phyloP scores from a whole-genome alignment of 1,140 invertebrate species.

The Diplogasteroides magnus region DNA sequence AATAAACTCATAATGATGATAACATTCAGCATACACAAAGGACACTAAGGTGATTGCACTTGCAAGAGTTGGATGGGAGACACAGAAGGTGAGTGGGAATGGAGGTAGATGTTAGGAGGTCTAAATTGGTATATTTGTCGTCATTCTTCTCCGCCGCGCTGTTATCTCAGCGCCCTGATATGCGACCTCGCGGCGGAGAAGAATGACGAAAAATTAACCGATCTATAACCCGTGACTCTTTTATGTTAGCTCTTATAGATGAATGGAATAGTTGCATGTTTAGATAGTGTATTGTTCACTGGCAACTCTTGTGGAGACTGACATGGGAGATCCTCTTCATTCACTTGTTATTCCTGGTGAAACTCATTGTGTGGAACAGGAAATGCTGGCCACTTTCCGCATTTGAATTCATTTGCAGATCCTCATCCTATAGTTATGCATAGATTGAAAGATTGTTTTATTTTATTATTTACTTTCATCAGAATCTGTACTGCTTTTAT shows the following conservation, averaged over 20 bases:
- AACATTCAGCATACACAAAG: conserved; percentile 32
- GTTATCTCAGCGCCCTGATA: not conserved
- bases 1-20: not conserved
- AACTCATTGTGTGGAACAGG: conserved; percentile 46
- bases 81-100: conserved; percentile 64
- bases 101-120: not conserved
- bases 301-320: conserved; percentile 68
- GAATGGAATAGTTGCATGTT: too few relatives aligned
- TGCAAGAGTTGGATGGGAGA: conserved; percentile 77
- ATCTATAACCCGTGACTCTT: too few relatives aligned
- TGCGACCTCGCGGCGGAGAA: too few relatives aligned
- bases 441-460: too few relatives aligned
- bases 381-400: conserved; percentile 53
- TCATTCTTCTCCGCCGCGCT: not conserved
- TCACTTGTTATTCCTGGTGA: conserved; percentile 72
- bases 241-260: too few relatives aligned
- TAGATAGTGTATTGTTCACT: conserved; percentile 70
- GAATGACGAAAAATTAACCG: too few relatives aligned
- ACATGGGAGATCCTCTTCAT: conserved; percentile 84
- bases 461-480: too few relatives aligned
- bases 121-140: not conserved
- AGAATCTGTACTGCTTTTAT: too few relatives aligned
- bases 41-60: conserved; percentile 73
- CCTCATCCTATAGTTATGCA: too few relatives aligned
- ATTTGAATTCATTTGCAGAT: too few relatives aligned